Percentiles rank a stretch among this genome's conserved stretches.
These are phyloP conservation scores for Struthio camelus DNA, from an alignment of 2,113 vertebrate genomes.

Conservation along the genomic window DNA sequence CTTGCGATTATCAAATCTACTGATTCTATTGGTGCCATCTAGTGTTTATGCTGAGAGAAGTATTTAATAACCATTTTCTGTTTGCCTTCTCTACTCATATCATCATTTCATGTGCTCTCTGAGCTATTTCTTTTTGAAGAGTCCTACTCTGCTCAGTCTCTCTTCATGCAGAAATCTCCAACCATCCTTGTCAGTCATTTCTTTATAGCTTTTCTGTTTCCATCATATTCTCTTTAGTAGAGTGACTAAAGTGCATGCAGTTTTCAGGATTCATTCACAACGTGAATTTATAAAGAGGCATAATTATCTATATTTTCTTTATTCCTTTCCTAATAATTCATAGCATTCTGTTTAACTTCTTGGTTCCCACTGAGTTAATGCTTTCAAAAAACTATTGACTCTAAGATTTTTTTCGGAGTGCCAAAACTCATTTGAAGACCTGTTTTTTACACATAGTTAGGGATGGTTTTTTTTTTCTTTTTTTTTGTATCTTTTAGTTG, in stretches of 20 bases:
- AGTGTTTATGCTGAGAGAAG: not conserved
- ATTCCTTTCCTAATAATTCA: not conserved
- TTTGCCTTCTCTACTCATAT: not conserved
- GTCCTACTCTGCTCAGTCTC: not conserved
- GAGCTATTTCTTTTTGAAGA: not conserved
- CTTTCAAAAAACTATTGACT: not conserved
- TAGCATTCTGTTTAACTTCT: not conserved
- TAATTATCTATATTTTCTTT: not conserved
- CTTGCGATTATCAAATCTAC: not conserved
- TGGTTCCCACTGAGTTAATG: not conserved
- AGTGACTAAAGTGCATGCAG: not conserved
- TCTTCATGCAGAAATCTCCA: not conserved
- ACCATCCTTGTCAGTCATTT: not conserved
- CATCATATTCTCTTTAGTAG: not conserved
- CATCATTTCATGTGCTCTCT: not conserved
- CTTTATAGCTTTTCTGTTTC: not conserved
- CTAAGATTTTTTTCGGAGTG: not conserved
- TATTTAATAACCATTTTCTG: not conserved
- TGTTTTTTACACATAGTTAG: not conserved
- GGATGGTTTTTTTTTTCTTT: not conserved
- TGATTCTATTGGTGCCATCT: not conserved
- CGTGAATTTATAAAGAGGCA: not conserved
- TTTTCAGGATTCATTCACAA: not conserved
- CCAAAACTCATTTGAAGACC: not conserved
- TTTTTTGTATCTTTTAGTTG: not conserved